Evolutionary conservation across 2,888 invertebrate species (phyloP).

Genomic region (Julus scanicus): DNA sequence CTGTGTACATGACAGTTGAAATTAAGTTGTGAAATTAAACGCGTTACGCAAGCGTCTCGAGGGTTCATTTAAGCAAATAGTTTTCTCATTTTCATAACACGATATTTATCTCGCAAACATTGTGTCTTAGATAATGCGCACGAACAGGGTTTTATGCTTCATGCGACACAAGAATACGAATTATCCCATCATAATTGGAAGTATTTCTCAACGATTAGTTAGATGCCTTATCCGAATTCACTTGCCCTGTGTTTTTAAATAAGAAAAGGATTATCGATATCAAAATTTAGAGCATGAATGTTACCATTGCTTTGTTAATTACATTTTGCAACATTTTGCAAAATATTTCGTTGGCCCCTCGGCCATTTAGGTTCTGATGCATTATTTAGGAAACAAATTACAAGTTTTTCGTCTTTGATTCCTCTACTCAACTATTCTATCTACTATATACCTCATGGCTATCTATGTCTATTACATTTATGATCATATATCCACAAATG

Average conservation of each 20-base stretch:
- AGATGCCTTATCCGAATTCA: neutral
- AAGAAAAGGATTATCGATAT: too few species aligned
- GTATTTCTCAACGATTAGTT: neutral
- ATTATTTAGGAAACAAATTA: too few species aligned
- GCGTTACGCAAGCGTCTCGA: slow-evolving; percentile 38
- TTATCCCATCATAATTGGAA: neutral
- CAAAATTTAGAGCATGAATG: too few species aligned
- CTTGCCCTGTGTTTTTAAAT: neutral
- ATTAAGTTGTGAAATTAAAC: slow-evolving; percentile 49
- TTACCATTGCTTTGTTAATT: too few species aligned
- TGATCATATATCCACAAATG: too few species aligned
- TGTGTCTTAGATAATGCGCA: slow-evolving; percentile 26
- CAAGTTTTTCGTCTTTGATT: too few species aligned
- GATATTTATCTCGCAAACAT: slow-evolving; percentile 36
- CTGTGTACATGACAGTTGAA: slow-evolving; percentile 41
- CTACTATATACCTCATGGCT: too few species aligned
- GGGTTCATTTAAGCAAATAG: slow-evolving; percentile 48
- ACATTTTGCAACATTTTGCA: too few species aligned
- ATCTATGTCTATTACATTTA: too few species aligned
- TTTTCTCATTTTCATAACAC: slow-evolving; percentile 48
- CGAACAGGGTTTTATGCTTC: neutral
- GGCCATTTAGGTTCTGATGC: too few species aligned
- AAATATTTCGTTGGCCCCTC: too few species aligned
- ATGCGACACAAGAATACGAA: neutral
- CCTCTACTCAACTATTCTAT: too few species aligned